Evolutionary conservation across 2,797 vertebrate species (phyloP), one percentile per base, ranked within the genome.

Genomic region (Podarcis lilfordi): DNA sequence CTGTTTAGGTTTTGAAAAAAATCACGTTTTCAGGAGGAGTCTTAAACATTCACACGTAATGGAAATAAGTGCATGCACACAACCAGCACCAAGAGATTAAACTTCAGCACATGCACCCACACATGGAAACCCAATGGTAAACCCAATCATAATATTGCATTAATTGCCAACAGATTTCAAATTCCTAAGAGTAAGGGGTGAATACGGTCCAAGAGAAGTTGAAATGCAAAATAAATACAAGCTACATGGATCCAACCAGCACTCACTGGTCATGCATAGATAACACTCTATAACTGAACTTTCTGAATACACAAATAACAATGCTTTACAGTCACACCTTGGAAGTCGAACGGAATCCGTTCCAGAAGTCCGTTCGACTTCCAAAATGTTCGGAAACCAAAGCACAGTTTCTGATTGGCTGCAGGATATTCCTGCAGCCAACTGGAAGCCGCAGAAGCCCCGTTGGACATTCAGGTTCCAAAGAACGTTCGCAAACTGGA

Each of bases 1-100:
- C 99, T 99, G 96, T 6, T 7, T 35, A 84, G 29, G 25, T 92
- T 23, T 15, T 89, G 40, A 92, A 89, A 61, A 11, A 29, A 10
- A 29, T 21, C 2, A 0, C 80, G 1, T 35, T 91, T 93, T 81
- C 29, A 82, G 88, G 23, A 64, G 32, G 3, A 69, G 21, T 78
- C 83, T 90, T 92, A 84, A 29, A 3, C 7, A 37, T 84, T 85
- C 1, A 0, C 66, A 4, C 81, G 3, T 8, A 87, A 83, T 61
- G 8, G 0, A 81, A 88, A 69, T 61, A 23, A 21, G 35, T 21
- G 17, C 7, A 35, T 43, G 64, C 59, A 11, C 7, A 27, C 11
- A 45, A 78, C 7, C 9, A 61, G 0, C 68, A 17, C 40, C 27
- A 61, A 61, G 5, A n/a, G 32, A 61, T 10, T 61, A 64, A 85